phyloP scores from a whole-genome alignment of 2,113 vertebrate genomes.

The Lepus timidus region DNA sequence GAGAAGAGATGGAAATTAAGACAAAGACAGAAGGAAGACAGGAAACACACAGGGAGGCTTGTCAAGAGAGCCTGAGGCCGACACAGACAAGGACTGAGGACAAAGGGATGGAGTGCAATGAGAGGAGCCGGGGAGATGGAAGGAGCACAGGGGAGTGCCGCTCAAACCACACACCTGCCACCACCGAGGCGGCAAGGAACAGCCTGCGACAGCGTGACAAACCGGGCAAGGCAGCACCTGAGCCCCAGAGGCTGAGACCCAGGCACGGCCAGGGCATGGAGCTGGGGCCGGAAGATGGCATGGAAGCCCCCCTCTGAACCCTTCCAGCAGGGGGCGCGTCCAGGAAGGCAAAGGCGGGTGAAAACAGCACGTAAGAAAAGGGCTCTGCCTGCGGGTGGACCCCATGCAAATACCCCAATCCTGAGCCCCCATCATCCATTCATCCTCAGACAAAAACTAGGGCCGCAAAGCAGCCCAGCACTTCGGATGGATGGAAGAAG shows the following conservation, averaged over 20 bases:
- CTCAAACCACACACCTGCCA: neutral
- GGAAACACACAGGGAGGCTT: neutral
- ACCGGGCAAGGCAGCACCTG: neutral
- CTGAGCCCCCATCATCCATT: neutral
- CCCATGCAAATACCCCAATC: neutral
- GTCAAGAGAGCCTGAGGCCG: neutral
- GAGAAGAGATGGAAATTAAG: neutral
- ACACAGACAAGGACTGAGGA: neutral
- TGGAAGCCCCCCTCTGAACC: neutral
- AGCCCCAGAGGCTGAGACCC: no score
- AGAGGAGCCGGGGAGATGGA: neutral
- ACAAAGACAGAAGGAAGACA: conserved; percentile 23
- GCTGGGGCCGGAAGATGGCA: neutral
- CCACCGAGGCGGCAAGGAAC: neutral
- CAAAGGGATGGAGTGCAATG: neutral
- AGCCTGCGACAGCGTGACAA: fast-evolving
- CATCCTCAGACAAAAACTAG: neutral
- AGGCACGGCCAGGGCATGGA: neutral
- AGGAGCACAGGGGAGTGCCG: neutral
- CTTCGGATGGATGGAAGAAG: neutral
- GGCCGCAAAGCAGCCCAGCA: neutral
- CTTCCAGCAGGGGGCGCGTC: fast-evolving
- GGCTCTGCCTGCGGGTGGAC: neutral
- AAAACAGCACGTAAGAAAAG: neutral
- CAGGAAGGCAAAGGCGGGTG: neutral